These are phyloP conservation scores for Sitta europaea DNA, from an alignment of 2,113 vertebrate species.

Conservation along the genomic window DNA sequence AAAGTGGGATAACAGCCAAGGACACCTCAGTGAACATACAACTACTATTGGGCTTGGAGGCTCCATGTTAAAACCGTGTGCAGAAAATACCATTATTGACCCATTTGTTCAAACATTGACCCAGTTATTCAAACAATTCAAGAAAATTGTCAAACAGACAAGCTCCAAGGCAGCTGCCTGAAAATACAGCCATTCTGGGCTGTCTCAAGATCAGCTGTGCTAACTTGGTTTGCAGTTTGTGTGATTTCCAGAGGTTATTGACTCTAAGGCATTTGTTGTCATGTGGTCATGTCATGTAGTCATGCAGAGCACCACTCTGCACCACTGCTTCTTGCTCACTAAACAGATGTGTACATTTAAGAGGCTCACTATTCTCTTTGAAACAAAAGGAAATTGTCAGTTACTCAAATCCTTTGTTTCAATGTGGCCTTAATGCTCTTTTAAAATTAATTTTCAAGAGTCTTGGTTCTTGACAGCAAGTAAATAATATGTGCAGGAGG, in stretches of 20 bases:
- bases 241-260: background rate
- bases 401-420: background rate
- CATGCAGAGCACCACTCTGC: background rate
- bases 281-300: no score
- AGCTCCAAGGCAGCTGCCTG: background rate
- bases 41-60: background rate
- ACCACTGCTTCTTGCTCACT: background rate
- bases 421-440: background rate
- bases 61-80: background rate
- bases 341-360: background rate
- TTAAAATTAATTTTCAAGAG: background rate
- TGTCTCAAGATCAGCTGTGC: background rate
- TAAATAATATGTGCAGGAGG: background rate
- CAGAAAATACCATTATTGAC: background rate
- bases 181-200: background rate
- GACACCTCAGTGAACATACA: background rate
- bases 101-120: background rate
- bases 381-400: background rate
- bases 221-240: background rate
- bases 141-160: no score
- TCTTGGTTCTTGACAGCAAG: background rate
- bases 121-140: no score
- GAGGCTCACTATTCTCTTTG: background rate
- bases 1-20: background rate
- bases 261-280: background rate